Base-by-base conservation (phyloP, 2,888 invertebrate species). In the Smittia sp. region DNA sequence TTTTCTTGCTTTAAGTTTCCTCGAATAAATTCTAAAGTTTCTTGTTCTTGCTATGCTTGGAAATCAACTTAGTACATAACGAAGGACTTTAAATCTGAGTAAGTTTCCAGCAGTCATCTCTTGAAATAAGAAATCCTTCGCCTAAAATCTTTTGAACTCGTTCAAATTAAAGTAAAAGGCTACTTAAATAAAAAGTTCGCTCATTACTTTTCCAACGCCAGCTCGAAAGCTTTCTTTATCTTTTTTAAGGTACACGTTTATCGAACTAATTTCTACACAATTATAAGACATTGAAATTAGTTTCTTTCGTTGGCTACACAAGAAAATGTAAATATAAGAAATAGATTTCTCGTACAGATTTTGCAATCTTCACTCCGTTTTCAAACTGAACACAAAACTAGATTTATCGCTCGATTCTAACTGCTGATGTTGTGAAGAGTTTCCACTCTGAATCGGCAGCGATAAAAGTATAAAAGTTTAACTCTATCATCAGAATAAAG, bases 21-120 rank as follows among this genome's bases (percentile, higher is more conserved):
- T 58, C 58, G 22, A 58, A 58, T 58, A 58, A 58, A 58, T 58
- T 58, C 58, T 22, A 22, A 58, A 18, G 58, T 58, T 58, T 58
- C n/a, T 20, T 58, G 20, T 58, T 46, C 6, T 3, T 46, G 6
- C n/a, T 46, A 6, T 46, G 46, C 46, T 46, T 13, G 46, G n/a
- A 15, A 13, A 15, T 46, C 46, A 46, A 6, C 46, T 6, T 46
- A 32, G 32, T 32, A 32, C 32, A 6, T 32, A 32, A 9, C 32
- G 32, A 32, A 32, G 32, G 32, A 32, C 9, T 9, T 32, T 32
- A 32, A 32, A 32, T 32, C 32, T 32, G 32, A 32, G 32, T 32
- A 6, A 9, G 32, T 32, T 6, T 3, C 9, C 32, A 32, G 32
- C 32, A 32, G 32, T 32, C 32, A 32, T 46, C 15, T n/a, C 46